These are phyloP conservation scores for Delphinus delphis DNA, from an alignment of 2,113 vertebrate genomes.

Conservation along the genomic window DNA sequence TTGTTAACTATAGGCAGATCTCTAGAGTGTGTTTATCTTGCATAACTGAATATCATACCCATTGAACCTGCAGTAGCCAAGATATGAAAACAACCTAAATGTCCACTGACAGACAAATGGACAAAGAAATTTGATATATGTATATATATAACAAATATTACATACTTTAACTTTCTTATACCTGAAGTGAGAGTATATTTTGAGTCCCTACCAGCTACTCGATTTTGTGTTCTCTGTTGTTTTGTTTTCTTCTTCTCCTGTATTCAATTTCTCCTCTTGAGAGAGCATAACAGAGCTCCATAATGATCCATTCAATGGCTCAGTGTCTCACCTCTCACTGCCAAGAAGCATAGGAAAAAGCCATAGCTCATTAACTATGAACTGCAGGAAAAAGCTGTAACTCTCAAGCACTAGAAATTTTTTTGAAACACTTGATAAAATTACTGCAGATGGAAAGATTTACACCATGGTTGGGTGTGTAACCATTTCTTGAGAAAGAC, in stretches of 20 bases:
- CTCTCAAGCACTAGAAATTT: neutral
- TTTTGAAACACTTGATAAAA: neutral
- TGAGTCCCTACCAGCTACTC: too few relatives aligned
- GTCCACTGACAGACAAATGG: too few relatives aligned
- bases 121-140: too few relatives aligned
- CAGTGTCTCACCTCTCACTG: neutral
- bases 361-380: neutral
- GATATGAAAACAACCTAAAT: too few relatives aligned
- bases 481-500: neutral
- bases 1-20: too few relatives aligned
- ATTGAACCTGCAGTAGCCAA: too few relatives aligned
- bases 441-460: neutral
- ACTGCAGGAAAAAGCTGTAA: neutral
- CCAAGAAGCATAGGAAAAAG: neutral
- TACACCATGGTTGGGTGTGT: neutral
- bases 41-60: too few relatives aligned
- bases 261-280: neutral
- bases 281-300: neutral
- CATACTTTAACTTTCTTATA: too few relatives aligned
- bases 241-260: neutral
- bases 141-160: too few relatives aligned
- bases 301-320: neutral
- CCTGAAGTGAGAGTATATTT: too few relatives aligned
- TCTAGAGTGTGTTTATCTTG: too few relatives aligned
- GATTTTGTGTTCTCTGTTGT: neutral